A percentile compares a stretch with the other conserved stretches of the same genome.
These are phyloP conservation scores for Cyprinus carpio DNA, from an alignment of 2,113 vertebrate species.

Conservation along the genomic window DNA sequence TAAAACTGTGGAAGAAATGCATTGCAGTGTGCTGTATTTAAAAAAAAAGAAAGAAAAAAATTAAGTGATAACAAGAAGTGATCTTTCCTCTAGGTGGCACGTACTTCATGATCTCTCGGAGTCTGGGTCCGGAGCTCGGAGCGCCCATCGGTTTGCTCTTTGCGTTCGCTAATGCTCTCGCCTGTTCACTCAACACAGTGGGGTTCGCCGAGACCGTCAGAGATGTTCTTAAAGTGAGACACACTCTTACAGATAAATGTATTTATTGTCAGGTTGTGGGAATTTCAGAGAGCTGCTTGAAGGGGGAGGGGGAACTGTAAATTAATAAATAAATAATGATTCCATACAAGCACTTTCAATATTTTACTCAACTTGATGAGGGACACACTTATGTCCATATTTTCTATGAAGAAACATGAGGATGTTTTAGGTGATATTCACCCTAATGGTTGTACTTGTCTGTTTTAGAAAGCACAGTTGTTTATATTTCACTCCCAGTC, in stretches of 20 bases:
- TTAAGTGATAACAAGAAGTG: neutral
- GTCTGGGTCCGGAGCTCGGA: conserved; percentile 71
- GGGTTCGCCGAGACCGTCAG: conserved; percentile 75
- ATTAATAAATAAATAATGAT: no score
- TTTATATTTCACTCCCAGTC: neutral
- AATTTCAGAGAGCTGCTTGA: neutral
- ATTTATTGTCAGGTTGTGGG: neutral
- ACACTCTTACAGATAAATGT: neutral
- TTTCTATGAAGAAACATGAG: neutral
- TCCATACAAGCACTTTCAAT: neutral
- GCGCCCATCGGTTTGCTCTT: conserved; percentile 74
- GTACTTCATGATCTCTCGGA: conserved; percentile 76
- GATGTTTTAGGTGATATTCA: no score
- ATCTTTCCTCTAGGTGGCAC: conserved; percentile 63
- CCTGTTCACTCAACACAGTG: conserved; percentile 71
- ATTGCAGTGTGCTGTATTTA: neutral
- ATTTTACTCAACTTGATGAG: neutral
- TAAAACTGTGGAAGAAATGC: neutral
- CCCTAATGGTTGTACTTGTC: no score
- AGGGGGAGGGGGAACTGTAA: neutral
- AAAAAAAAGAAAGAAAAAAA: no score
- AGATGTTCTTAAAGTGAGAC: conserved; percentile 67
- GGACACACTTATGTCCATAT: neutral
- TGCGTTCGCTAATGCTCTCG: conserved; percentile 72
- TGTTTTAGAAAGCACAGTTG: neutral